Base-by-base conservation (phyloP, 2,888 invertebrate genomes). In the Nymphalis polychloros region DNA sequence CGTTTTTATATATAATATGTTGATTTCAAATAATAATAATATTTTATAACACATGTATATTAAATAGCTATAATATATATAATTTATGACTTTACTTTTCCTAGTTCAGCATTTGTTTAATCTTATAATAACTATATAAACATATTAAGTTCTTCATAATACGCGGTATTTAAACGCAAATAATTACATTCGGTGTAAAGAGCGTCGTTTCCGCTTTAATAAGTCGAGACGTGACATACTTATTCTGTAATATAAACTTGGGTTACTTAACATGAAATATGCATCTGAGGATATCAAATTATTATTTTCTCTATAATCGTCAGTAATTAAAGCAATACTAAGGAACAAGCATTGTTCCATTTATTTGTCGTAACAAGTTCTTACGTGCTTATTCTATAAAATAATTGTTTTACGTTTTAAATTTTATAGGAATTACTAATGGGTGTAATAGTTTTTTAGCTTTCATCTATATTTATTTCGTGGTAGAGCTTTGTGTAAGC, bases 141-240 rank as follows among this genome's bases (percentile, higher is more conserved):
- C 27, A 59, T 35, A 13, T 59, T 35, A 62, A 49, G 59, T 69
- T 68, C 79, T 78, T 80, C 81, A 81, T 86, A 84, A 87, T 84
- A 82, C 82, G 73, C 73, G 76, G 78, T 80, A 79, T 85, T 84
- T 86, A 86, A 84, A 83, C 82, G 80, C 85, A 88, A 88, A 88
- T 88, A 86, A 88, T 88, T 86, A 87, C 78, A 76, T 68, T 69
- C 63, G 70, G 69, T 70, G 70, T 68, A 70, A 72, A 72, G 73
- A 72, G 71, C 70, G 75, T 77, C 77, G 73, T 70, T 76, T 79
- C 80, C 82, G 79, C 82, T 82, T 81, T 13, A 19, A 19, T 57
- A 57, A 41, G 35, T 27, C 27, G 35, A 31, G 6, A 41, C 13
- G 35, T 16, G 35, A 68, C 67, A 59, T 75, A 57, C 72, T 70